Evolutionary conservation across 2,797 vertebrate species (phyloP), one percentile per base, ranked within the genome.

Genomic region (Rhinophrynus dorsalis): DNA sequence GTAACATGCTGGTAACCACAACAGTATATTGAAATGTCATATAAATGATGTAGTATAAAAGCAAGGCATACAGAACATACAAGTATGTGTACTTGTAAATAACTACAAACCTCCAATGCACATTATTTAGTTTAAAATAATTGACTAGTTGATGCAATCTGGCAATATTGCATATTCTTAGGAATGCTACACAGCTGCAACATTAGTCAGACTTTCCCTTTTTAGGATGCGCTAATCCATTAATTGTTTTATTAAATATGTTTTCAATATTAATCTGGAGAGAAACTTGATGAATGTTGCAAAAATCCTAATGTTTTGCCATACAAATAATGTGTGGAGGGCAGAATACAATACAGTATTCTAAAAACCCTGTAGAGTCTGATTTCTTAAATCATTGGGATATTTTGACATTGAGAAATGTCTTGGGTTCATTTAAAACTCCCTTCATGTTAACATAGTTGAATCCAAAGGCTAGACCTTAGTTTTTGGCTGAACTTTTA

Each of bases 261-360:
- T 84, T 91, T 94, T 84, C 86, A 87, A 90, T 91, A 87, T 88
- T 85, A 82, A 78, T 85, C 80, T 90, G 78, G 84, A 88, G 87
- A 88, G 88, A 87, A 85, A 86, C 82, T 44, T 88, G 81, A 81
- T 83, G 85, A 91, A 83, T 83, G 85, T 84, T 86, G 88, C 89
- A 90, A 85, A 83, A 78, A 77, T 87, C 80, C 80, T 76, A 82
- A 81, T 84, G 79, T 84, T n/a, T 85, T 85, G 84, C 87, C 83
- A 89, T 80, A 77, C 74, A 81, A 79, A 76, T 80, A 81, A 84
- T 78, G 73, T 79, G 35, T 78, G 74, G 75, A 76, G 78, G 51
- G 75, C 75, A 76, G 51, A 80, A 82, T 65, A 81, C 85, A 89
- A 84, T 75, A 75, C 24, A 0, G 15, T 78, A 82, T 82, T 76